Percentiles rank a stretch among this genome's conserved stretches.
Conservation (phyloP, 2,797 vertebrate species). For the Chaenodraco wilsoni region DNA sequence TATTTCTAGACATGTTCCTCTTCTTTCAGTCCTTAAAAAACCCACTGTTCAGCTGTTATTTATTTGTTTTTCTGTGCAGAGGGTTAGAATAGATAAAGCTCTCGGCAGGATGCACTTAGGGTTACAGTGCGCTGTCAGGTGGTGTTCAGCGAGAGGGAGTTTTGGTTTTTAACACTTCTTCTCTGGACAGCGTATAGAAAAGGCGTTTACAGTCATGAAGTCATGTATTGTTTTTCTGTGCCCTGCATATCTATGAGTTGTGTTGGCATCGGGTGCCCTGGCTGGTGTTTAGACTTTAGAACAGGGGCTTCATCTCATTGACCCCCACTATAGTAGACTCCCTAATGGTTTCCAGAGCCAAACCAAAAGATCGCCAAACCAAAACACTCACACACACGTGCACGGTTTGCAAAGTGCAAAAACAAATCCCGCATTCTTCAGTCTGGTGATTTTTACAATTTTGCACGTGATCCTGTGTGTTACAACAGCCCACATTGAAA, state of each 20-base stretch:
- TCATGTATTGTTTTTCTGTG: constrained; percentile 13
- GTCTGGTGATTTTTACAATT: constrained; percentile 10
- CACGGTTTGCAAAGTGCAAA: not conserved
- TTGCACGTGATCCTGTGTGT: not conserved
- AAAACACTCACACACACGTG: too few species aligned
- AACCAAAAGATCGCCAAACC: too few species aligned
- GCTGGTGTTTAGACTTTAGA: constrained; percentile 25
- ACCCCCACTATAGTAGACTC: not conserved
- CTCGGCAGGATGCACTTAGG: constrained; percentile 25
- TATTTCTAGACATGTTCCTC: constrained; percentile 8
- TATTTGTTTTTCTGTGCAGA: constrained; percentile 23
- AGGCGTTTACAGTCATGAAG: not conserved
- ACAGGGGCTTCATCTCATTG: constrained; percentile 5
- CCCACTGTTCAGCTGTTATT: constrained; percentile 7
- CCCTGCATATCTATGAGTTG: constrained; percentile 8
- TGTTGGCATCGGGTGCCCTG: constrained; percentile 13
- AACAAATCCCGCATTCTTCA: constrained; percentile 17
- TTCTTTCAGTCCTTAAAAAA: constrained; percentile 5
- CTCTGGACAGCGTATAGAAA: not conserved
- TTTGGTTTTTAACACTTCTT: constrained; percentile 8
- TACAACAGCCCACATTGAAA: constrained; percentile 2
- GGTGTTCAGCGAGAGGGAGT: constrained; percentile 17
- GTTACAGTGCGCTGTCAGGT: constrained; percentile 16
- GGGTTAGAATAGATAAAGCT: constrained; percentile 22
- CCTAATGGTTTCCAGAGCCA: too few species aligned